phyloP scores from a whole-genome alignment of 2,888 invertebrate species.

The Cosmopolites sordidus region DNA sequence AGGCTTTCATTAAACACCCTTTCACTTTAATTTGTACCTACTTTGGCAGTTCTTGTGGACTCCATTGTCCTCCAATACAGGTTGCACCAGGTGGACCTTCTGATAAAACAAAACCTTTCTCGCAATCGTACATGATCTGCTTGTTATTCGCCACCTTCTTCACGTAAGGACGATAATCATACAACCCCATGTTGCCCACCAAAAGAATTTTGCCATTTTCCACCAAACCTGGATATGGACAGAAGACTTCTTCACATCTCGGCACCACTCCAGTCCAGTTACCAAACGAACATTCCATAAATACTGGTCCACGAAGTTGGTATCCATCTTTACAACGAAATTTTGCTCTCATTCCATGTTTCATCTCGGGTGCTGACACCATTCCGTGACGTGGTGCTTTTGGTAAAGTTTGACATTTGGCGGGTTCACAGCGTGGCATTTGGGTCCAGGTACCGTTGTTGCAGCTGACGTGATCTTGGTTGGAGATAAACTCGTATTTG shows the following conservation, averaged over 20 bases:
- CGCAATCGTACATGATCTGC: conserved; percentile 94
- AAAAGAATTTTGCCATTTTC: conserved; percentile 85
- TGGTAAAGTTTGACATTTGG: conserved; percentile 53
- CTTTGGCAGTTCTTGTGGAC: conserved; percentile 80
- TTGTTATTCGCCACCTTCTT: conserved; percentile 86
- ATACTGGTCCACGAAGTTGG: conserved; percentile 65
- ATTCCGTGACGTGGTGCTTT: conserved; percentile 83
- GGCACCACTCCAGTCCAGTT: conserved; percentile 91
- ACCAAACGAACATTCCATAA: conserved; percentile 87
- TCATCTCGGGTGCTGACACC: conserved; percentile 96
- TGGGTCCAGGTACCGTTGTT: conserved; percentile 95
- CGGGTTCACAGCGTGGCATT: conserved; percentile 78
- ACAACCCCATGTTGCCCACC: conserved; percentile 93
- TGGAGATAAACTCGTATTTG: conserved; percentile 79
- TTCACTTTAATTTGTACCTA: too few relatives aligned
- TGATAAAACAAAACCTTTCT: conserved; percentile 81
- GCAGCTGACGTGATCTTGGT: conserved; percentile 74
- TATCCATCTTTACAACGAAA: conserved; percentile 94
- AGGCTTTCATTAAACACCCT: too few relatives aligned
- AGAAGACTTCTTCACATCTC: conserved; percentile 84
- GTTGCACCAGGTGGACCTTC: conserved; percentile 92
- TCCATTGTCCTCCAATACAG: conserved; percentile 92
- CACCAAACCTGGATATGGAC: conserved; percentile 88
- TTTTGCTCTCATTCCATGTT: conserved; percentile 91
- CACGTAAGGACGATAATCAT: conserved; percentile 92